Base-by-base conservation (phyloP, 2,113 vertebrate genomes). In the Myocastor coypus region DNA sequence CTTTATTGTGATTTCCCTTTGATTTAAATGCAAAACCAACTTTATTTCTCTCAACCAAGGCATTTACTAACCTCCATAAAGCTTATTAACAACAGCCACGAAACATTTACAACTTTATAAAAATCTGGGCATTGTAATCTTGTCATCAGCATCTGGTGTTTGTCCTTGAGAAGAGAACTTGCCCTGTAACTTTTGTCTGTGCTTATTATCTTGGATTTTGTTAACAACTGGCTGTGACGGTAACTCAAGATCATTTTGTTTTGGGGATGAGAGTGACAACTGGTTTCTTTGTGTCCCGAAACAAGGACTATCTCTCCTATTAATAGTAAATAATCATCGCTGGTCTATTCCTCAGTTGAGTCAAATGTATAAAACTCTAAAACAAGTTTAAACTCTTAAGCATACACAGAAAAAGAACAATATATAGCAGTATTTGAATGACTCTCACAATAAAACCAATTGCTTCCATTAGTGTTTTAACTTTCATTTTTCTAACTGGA, bases 361-460 rank as follows among this genome's bases (percentile, higher is more conserved):
- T 85, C 19, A 83, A 14, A 87, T 68, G 75, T 50, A 26, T 80
- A 66, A 78, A 64, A 75, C 22, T 61, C 46, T 87, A 77, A 90
- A 90, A 71, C 7, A n/a, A 4, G 63, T 71, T 63, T 82, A 88
- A 14, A 28, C 4, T 87, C 87, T 89, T 84, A n/a, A 63, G 8
- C 50, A 55, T 64, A 13, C 91, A 80, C 8, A 94, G 1, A 82
- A 95, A 84, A 94, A 88, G 50, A 86, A 83, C 73, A 42, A 86
- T 92, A 83, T 93, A 86, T 88, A 5, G n/a, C 61, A 91, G 17
- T 22, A 91, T 59, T 68, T 80, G 20, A 80, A 83, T 91, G 30
- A 96, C n/a, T 89, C 50, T 94, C 46, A 91, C n/a, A 89, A 80
- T 80, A 91, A 97, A 94, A 71, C 64, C 66, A 91, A 91, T 95